These are phyloP conservation scores for Schizaphis graminum DNA, from an alignment of 2,888 invertebrate species.

Conservation along the genomic window DNA sequence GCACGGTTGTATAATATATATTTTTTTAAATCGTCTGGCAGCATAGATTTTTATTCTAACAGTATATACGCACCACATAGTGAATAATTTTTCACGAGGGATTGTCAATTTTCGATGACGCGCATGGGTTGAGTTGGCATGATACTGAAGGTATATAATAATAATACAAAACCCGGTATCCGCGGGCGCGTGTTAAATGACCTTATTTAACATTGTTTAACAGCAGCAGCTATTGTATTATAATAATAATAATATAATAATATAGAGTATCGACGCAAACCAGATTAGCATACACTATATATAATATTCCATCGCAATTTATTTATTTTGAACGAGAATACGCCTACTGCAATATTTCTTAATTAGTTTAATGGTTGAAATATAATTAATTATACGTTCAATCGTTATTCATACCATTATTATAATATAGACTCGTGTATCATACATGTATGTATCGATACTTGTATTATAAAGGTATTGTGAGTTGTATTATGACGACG, in stretches of 20 bases:
- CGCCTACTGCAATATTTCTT: not conserved
- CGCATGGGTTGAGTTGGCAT: not conserved
- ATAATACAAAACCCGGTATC: not conserved
- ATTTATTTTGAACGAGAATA: not conserved
- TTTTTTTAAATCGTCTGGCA: not conserved
- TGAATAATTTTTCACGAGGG: not conserved
- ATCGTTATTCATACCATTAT: not conserved
- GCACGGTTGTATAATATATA: not conserved
- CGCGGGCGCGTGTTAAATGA: not conserved
- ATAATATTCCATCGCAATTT: not conserved
- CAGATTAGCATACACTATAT: not conserved
- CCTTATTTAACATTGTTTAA: slow-evolving; percentile 1
- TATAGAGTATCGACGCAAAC: not conserved
- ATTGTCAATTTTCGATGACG: not conserved
- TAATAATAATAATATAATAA: not conserved
- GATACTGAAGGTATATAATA: not conserved
- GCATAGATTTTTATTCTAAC: slow-evolving; percentile 6
- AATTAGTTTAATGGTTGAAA: slow-evolving; percentile 16
- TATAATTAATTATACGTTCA: not conserved
- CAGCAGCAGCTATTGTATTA: not conserved
- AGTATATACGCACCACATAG: not conserved
- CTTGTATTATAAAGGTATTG: not conserved
- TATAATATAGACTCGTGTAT: not conserved
- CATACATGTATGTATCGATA: not conserved
- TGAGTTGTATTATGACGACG: not conserved